phyloP scores from a whole-genome alignment of 2,888 invertebrate species.

The Drosophila anomelani region DNA sequence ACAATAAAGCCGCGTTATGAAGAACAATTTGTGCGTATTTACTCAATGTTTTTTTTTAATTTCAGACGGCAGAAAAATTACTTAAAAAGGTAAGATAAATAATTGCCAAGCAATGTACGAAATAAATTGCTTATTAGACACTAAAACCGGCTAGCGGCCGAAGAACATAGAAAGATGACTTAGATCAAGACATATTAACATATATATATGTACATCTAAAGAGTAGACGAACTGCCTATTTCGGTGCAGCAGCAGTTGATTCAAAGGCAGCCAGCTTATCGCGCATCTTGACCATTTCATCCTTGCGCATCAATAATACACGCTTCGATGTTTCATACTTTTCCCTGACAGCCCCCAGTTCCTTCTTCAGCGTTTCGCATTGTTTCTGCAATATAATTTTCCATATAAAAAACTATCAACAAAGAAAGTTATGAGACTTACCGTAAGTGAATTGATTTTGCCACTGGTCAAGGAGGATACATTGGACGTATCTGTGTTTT shows the following conservation, averaged over 20 bases:
- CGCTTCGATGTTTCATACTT: slow-evolving; percentile 29
- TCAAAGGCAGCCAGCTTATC: slow-evolving; percentile 6
- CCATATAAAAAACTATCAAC: neutral
- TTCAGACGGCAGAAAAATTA: neutral
- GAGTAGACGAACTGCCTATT: slow-evolving; percentile 26
- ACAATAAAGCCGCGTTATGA: slow-evolving; percentile 74
- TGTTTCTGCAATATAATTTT: slow-evolving; percentile 11
- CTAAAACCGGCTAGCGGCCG: neutral
- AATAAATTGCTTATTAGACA: neutral
- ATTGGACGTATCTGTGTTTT: slow-evolving; percentile 54
- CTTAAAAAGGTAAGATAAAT: neutral
- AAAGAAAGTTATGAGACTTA: slow-evolving; percentile 8
- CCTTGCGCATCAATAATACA: slow-evolving; percentile 18
- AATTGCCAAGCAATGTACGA: neutral
- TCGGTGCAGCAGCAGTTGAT: neutral
- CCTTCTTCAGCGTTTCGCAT: slow-evolving; percentile 20
- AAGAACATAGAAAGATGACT: neutral
- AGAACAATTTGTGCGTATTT: slow-evolving; percentile 43
- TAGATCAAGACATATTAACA: neutral
- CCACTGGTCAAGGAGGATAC: slow-evolving; percentile 61
- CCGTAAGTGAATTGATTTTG: slow-evolving; percentile 64
- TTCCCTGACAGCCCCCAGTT: slow-evolving; percentile 2
- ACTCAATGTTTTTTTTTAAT: neutral
- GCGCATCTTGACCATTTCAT: slow-evolving; percentile 45
- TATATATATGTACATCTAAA: slow-evolving; percentile 34